Conservation (phyloP, 1,140 invertebrate species). For the Campoletis sonorensis region DNA sequence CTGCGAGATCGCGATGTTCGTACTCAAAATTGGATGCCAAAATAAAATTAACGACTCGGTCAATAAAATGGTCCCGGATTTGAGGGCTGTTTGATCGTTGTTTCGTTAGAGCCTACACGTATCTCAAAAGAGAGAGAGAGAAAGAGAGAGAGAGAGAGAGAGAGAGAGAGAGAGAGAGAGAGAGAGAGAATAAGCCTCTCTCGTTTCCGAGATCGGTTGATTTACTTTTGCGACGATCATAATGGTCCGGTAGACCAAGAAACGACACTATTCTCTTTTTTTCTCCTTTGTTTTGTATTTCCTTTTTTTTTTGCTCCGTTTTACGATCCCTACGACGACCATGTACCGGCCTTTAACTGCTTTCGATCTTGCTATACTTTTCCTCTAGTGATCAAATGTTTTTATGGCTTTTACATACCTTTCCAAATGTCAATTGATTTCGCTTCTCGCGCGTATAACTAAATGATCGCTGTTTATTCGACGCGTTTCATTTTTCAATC, state of each 20-base stretch:
- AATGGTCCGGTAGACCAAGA: slow-evolving; percentile 36
- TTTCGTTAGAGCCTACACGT: slow-evolving; percentile 46
- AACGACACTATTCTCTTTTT: background rate
- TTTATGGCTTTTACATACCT: slow-evolving; percentile 5
- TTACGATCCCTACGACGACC: slow-evolving; percentile 15
- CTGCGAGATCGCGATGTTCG: slow-evolving; percentile 41
- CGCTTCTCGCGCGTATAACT: background rate
- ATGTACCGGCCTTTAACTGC: slow-evolving; percentile 38
- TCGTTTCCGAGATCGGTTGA: slow-evolving; percentile 48
- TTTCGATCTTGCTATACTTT: slow-evolving; percentile 25
- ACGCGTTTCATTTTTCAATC: no score
- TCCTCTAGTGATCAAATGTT: background rate
- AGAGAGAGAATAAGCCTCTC: background rate
- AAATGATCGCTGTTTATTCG: no score
- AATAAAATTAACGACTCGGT: slow-evolving; percentile 49
- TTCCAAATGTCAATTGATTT: background rate
- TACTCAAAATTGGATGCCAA: slow-evolving; percentile 54
- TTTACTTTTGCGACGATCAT: slow-evolving; percentile 36
- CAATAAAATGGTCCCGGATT: slow-evolving; percentile 48
- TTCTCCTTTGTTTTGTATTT: no score
- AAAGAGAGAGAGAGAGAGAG: background rate
- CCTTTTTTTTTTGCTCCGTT: background rate
- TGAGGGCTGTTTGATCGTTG: slow-evolving; percentile 21
- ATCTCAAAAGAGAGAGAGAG: background rate
- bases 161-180: background rate